A percentile compares a stretch with the other conserved stretches of the same genome.
phyloP scores from a whole-genome alignment of 1,140 invertebrate genomes.

The Drosophila watanabei region DNA sequence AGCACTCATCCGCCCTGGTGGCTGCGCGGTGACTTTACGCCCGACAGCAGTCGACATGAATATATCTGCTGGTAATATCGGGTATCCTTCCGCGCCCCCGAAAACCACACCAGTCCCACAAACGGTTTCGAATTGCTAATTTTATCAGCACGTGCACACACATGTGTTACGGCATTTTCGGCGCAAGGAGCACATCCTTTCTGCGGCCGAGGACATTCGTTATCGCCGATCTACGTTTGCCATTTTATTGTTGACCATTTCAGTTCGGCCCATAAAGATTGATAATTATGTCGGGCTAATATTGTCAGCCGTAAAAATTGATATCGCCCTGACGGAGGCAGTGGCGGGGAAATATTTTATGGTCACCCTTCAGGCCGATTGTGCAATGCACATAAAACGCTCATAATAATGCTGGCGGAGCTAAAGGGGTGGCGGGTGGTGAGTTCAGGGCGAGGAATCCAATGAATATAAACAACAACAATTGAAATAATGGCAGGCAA shows the following conservation, averaged over 20 bases:
- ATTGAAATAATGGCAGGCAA: constrained; percentile 74
- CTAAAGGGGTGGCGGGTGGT: background rate
- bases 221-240: constrained; percentile 42
- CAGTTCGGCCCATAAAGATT: constrained; percentile 68
- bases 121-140: constrained; percentile 81
- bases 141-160: constrained; percentile 69
- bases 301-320: constrained; percentile 74
- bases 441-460: constrained; percentile 23
- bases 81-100: constrained; percentile 35
- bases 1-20: constrained; percentile 38
- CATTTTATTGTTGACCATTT: constrained; percentile 72
- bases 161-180: constrained; percentile 47
- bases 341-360: constrained; percentile 40
- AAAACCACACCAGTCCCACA: constrained; percentile 42
- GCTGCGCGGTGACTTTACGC: constrained; percentile 46
- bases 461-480: constrained; percentile 82
- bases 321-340: constrained; percentile 45
- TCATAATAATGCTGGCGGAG: constrained; percentile 33
- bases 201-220: constrained; percentile 44
- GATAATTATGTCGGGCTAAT: constrained; percentile 80
- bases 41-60: constrained; percentile 66
- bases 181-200: constrained; percentile 42
- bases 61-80: constrained; percentile 81
- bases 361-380: constrained; percentile 31
- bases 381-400: constrained; percentile 61